Base-by-base conservation (phyloP, 2,888 invertebrate species). In the Creontiades dilutus region DNA sequence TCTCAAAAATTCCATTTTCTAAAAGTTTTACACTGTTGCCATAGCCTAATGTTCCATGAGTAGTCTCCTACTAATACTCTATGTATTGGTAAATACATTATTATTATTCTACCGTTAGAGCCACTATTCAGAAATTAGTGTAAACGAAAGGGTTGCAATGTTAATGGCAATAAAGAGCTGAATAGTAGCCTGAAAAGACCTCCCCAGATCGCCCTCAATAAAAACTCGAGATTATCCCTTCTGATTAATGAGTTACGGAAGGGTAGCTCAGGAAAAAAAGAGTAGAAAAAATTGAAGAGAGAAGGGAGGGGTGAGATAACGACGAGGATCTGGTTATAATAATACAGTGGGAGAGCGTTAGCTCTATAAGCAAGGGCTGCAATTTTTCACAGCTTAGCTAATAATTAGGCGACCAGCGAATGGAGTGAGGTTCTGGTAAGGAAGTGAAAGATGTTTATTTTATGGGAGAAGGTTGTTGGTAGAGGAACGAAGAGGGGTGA, bases 331-430 rank as follows among this genome's bases (percentile, higher is more conserved):
- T 80, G 78, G 78, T 80, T 80, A 47, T 80, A 80, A 47, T 47
- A 47, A 37, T 47, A 80, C 37, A 80, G 37, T n/a, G 47, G 78
- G 19, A 80, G 14, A n/a, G 37, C 16, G 78, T 68, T 68, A 27
- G 68, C 68, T 68, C 68, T 19, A 23, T 68, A 23, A 68, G 23
- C 68, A 80, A 16, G 78, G 78, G 78, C 47, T n/a, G 78, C 78
- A 80, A 80, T 80, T 80, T 80, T 80, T 80, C 78, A 80, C 37
- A 47, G 78, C 78, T 80, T 47, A 80, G 78, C 78, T 80, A 47
- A 80, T 80, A 80, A 80, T 80, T 80, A 80, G 78, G 78, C 12
- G 61, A 68, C 68, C 5, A 68, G 68, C 27, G 27, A 23, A 68
- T 68, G n/a, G 78, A 47, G 78, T 19, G 78, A 47, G 78, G 0